These are phyloP conservation scores for Petaurus breviceps DNA, from an alignment of 2,113 vertebrate species.

Conservation along the genomic window DNA sequence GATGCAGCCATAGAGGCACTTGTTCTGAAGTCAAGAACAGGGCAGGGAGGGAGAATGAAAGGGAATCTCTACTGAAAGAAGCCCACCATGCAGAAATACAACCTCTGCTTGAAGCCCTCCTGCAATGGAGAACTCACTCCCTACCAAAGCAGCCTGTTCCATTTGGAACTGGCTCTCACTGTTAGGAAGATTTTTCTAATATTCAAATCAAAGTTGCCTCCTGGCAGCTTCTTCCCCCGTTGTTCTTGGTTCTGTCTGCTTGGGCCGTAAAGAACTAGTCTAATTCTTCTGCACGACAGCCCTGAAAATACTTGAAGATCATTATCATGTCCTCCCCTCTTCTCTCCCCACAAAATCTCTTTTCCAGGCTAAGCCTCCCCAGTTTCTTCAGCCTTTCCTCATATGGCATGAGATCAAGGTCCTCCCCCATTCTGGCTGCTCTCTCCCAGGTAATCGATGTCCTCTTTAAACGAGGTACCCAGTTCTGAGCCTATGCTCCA, in stretches of 20 bases:
- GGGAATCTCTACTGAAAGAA: neutral
- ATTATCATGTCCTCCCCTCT: neutral
- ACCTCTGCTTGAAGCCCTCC: neutral
- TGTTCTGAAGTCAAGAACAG: neutral
- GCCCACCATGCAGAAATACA: neutral
- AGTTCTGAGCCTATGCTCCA: neutral
- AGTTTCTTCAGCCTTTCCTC: neutral
- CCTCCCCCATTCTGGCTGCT: neutral
- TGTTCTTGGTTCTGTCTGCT: neutral
- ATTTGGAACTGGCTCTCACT: neutral
- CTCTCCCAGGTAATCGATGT: neutral
- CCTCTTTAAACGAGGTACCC: neutral
- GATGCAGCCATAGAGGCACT: neutral
- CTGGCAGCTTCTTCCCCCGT: neutral
- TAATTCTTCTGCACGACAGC: neutral
- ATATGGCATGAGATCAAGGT: neutral
- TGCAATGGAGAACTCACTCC: neutral
- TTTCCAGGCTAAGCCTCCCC: neutral
- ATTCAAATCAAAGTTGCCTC: neutral
- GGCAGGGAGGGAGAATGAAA: neutral
- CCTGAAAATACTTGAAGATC: neutral
- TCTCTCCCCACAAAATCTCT: neutral
- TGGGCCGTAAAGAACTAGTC: neutral
- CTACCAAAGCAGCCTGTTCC: neutral
- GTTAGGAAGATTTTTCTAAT: neutral